Base-by-base conservation (phyloP, 2,888 invertebrate species). In the Erebia palarica region DNA sequence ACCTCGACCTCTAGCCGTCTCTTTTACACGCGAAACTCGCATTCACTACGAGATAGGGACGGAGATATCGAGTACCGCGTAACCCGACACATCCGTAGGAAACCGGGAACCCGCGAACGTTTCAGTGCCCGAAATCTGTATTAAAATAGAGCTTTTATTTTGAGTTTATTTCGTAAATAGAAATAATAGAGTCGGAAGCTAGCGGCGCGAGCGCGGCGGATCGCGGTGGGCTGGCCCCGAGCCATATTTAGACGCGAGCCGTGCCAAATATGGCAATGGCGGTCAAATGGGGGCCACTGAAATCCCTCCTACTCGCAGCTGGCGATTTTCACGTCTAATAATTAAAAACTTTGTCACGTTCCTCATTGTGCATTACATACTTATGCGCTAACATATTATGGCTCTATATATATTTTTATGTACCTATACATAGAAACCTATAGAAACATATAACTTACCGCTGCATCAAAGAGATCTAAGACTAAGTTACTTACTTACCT, bases 161-260 rank as follows among this genome's bases (percentile, higher is more conserved):
- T 89, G 85, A 91, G 92, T 93, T 92, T 90, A 91, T 91, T 91
- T 92, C 91, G 90, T 92, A 92, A 92, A 92, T 93, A 93, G 93
- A 93, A 93, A 91, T 92, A 93, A 93, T 93, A 92, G 91, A 91
- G 86, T 90, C 87, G 93, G 91, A 91, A 90, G 91, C 90, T 87
- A 86, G 86, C 90, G 87, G 79, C 82, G 84, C 87, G 85, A 76
- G 78, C 78, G 78, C 87, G 86, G 87, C 85, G 83, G 86, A 84
- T 86, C 91, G 94, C 94, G 94, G 95, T 94, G 95, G 94, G 94
- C 94, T 90, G 94, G 93, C 95, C 95, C 95, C 95, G 94, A 94
- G 94, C 96, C 96, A 95, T 96, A 96, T 96, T 96, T 96, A 96
- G 96, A 95, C 95, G 94, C 95, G 94, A 94, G 94, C 95, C 95